Percentiles rank a stretch among this genome's conserved stretches.
Evolutionary conservation across 1,140 invertebrate genomes (phyloP).

Genomic region (Caerostris extrusa): DNA sequence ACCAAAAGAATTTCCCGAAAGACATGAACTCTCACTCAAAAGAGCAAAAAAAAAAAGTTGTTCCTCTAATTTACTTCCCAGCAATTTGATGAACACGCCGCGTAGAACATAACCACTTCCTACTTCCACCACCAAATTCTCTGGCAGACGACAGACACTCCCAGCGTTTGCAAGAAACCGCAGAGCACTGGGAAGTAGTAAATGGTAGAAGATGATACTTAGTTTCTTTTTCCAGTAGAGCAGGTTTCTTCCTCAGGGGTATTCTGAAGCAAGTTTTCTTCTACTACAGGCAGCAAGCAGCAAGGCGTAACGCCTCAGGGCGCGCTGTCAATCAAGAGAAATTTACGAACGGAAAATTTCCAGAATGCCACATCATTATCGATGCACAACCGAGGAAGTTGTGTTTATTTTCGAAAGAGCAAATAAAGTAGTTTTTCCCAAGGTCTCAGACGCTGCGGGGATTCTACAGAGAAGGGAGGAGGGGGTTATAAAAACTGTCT

Average conservation of each 20-base stretch:
- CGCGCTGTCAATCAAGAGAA: slow-evolving; percentile 43
- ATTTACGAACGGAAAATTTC: slow-evolving; percentile 64
- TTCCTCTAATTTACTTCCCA: background rate
- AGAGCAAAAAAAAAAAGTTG: background rate
- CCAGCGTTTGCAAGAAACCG: background rate
- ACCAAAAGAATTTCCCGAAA: background rate
- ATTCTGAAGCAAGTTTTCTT: background rate
- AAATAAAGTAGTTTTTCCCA: slow-evolving; percentile 58
- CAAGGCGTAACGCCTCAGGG: background rate
- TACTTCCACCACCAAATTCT: background rate
- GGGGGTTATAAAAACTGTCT: slow-evolving; percentile 60
- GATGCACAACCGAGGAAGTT: slow-evolving; percentile 29
- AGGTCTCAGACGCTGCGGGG: slow-evolving; percentile 44
- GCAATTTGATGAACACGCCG: background rate
- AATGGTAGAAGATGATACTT: slow-evolving; percentile 1
- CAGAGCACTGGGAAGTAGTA: background rate
- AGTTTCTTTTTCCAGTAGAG: background rate
- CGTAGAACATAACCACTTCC: background rate
- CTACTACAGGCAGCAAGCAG: background rate
- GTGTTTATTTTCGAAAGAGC: slow-evolving; percentile 52
- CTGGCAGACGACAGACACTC: background rate
- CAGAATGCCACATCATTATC: slow-evolving; percentile 32
- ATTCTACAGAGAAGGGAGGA: background rate
- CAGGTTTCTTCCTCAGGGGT: background rate
- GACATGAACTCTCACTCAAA: background rate